Evolutionary conservation across 2,113 vertebrate species (phyloP).

Genomic region (Poicephalus meyeri): DNA sequence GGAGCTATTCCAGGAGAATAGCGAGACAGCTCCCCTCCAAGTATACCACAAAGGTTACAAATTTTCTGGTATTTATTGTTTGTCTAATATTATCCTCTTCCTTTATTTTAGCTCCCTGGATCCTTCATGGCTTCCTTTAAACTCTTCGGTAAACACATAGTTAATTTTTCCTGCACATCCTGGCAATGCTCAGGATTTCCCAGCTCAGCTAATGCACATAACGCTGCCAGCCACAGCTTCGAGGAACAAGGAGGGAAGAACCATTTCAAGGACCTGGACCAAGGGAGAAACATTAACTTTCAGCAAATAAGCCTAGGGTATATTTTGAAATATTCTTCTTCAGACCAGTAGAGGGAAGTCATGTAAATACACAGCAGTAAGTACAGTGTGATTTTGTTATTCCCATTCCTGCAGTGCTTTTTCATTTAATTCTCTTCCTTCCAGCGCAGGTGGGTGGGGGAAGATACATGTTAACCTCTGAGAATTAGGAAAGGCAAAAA

Average conservation of each 20-base stretch:
- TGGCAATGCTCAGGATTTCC: neutral
- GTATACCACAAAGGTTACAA: neutral
- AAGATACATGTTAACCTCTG: neutral
- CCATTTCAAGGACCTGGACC: neutral
- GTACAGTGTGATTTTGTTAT: neutral
- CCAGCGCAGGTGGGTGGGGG: neutral
- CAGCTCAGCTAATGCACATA: neutral
- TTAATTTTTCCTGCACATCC: neutral
- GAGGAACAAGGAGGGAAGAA: neutral
- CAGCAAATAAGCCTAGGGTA: neutral
- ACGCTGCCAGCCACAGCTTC: neutral
- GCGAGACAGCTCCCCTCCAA: neutral
- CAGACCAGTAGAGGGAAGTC: conserved; percentile 51
- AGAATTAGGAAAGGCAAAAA: conserved; percentile 16
- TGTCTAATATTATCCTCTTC: neutral
- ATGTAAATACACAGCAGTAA: neutral
- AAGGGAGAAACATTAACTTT: neutral
- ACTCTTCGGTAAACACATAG: neutral
- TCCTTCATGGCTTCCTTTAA: neutral
- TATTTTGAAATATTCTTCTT: neutral
- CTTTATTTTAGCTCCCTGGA: neutral
- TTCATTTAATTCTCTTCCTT: neutral
- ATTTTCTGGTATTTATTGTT: neutral
- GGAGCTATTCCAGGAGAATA: neutral
- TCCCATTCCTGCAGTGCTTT: neutral